Conservation (phyloP, 2,113 vertebrate genomes). For the Orientallactaga bullata region DNA sequence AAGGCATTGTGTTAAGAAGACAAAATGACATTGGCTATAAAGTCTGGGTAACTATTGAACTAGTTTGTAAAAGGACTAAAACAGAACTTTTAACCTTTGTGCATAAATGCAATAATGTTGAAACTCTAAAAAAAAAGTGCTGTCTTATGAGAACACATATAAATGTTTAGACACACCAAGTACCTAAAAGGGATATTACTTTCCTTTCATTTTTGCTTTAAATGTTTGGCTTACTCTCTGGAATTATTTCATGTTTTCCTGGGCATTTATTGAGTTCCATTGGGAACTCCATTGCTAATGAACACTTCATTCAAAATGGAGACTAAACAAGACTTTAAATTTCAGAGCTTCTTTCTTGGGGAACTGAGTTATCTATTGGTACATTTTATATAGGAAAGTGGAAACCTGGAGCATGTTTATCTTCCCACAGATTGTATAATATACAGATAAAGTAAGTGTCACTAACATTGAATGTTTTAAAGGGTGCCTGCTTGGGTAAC, state of each 20-base stretch:
- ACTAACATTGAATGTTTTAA: not conserved
- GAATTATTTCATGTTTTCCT: slow-evolving; percentile 41
- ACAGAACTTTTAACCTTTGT: slow-evolving; percentile 18
- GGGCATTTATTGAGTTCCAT: not conserved
- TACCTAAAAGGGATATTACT: not conserved
- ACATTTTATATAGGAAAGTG: not conserved
- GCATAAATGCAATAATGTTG: slow-evolving; percentile 14
- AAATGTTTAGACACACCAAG: slow-evolving; percentile 4
- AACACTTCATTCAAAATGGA: slow-evolving; percentile 49
- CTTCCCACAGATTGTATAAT: slow-evolving; percentile 3
- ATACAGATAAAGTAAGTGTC: not conserved
- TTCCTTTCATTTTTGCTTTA: not conserved
- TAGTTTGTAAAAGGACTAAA: not conserved
- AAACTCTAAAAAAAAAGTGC: not conserved
- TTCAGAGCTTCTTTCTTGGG: slow-evolving; percentile 39
- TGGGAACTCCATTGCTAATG: slow-evolving; percentile 18
- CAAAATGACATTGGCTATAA: not conserved
- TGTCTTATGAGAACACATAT: not conserved
- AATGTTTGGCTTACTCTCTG: not conserved
- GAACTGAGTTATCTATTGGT: not conserved
- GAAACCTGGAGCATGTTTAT: slow-evolving; percentile 20
- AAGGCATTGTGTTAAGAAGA: not conserved
- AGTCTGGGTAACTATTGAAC: not conserved
- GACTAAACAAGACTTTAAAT: slow-evolving; percentile 3
- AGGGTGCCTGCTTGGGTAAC: not conserved